Evolutionary conservation across 30 jellyfish, hydroid and myxozoan species (phyloP), one percentile per base, ranked within the genome.

Genomic region (Hydractinia symbiolongicarpus): DNA sequence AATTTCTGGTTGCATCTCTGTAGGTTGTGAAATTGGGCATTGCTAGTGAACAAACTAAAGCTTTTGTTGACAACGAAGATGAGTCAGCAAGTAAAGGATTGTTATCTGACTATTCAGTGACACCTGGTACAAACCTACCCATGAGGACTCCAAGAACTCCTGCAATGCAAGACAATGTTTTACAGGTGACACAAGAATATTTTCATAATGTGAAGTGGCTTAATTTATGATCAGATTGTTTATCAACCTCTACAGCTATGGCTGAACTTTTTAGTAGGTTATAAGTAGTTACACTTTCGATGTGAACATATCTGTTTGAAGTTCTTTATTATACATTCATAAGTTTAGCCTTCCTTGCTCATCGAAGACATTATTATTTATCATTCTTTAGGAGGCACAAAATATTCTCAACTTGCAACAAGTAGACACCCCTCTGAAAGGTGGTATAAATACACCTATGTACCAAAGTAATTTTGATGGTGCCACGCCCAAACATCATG

Each of bases 131-230:
- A 2, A 86, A 86, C 66, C 69, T 86, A 64, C 96, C 97, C 8
- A 87, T 76, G 79, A 83, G 97, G 51, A 90, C 97, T 60, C 97
- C 97, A 76, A 70, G 97, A 58, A 86, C 97, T 13, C 97, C 97
- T 50, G 97, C 97, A 64, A 92, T 82, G 83, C 95, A 85, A 68
- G 97, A 90, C 67, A 90, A 90, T 19, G 88, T 90, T 5, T 82
- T 90, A 8, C 97, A 90, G 95, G 97, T 86, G 16, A 49, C 62
- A 54, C 5, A 6, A 15, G n/a, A 53, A 30, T 30, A 30, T 30
- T 30, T 30, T 30, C 44, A 30, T 30, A 30, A 1, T 30, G 44
- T 30, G 44, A 30, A 30, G 44, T 30, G 44, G 44, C 44, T 30
- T 30, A 30, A 30, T 30, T 30, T 30, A 30, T 30, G 2, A 30